These are phyloP conservation scores for Coenobita brevimanus DNA, from an alignment of 1,140 invertebrate genomes.

Conservation along the genomic window DNA sequence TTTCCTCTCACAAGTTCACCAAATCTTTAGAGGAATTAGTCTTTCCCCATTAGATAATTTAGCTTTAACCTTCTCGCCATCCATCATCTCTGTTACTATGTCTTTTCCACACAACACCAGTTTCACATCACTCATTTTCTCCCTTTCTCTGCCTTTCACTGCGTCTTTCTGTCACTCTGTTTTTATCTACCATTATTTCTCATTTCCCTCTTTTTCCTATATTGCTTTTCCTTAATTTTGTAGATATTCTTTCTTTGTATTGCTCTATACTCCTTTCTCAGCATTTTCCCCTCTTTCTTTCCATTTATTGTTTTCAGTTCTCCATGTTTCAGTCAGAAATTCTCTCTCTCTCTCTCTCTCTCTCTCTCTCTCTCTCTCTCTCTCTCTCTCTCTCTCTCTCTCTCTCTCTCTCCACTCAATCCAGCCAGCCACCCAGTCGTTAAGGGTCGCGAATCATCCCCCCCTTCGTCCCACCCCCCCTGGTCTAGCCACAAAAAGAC, in stretches of 20 bases:
- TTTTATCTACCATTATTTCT: not conserved
- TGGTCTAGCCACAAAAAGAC: conserved; percentile 19
- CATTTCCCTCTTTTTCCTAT: not conserved
- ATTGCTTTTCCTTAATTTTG: not conserved
- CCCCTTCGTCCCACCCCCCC: not conserved
- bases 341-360: not conserved
- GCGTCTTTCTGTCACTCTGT: not conserved
- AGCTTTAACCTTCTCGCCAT: no score
- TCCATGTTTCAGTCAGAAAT: no score
- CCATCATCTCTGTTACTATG: not conserved
- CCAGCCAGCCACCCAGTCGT: not conserved
- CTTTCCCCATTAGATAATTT: no score
- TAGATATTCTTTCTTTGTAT: not conserved
- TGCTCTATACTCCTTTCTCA: not conserved
- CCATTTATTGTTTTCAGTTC: not conserved
- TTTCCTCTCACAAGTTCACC: no score
- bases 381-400: not conserved
- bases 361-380: not conserved
- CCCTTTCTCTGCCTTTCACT: not conserved
- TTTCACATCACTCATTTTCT: not conserved
- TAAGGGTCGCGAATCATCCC: not conserved
- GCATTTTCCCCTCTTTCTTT: not conserved
- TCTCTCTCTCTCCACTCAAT: not conserved
- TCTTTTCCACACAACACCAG: no score
- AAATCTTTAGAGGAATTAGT: no score